These are phyloP conservation scores for Anthopleura xanthogrammica DNA, from an alignment of 92 coral and sea anemone genomes.

Conservation along the genomic window DNA sequence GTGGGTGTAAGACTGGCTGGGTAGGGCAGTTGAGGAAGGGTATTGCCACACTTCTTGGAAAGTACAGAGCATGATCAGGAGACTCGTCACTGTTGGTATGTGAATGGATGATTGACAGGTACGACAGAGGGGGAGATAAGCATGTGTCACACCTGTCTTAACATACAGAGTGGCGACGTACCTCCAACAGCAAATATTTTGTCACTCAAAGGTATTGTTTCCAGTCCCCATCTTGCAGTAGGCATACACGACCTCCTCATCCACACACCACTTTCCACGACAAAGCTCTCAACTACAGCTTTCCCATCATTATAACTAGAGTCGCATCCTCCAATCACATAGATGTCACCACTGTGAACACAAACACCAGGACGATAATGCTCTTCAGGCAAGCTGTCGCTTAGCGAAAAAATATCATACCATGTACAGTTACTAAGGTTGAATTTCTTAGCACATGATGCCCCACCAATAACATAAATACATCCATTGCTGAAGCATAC, in stretches of 20 bases:
- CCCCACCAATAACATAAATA: constrained; percentile 56
- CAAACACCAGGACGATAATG: constrained; percentile 63
- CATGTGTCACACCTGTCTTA: no score
- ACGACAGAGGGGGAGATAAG: no score
- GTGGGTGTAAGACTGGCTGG: no score
- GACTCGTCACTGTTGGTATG: no score
- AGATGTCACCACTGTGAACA: constrained; percentile 29
- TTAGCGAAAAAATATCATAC: neutral
- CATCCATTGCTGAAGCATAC: constrained; percentile 24
- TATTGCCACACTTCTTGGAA: no score
- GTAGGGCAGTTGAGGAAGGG: no score
- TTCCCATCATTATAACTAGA: constrained; percentile 37
- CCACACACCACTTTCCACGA: constrained; percentile 28
- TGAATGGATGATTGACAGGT: no score
- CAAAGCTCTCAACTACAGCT: constrained; percentile 35
- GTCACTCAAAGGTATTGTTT: constrained; percentile 33
- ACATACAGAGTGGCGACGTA: constrained; percentile 3
- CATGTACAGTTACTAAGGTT: neutral
- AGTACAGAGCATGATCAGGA: no score
- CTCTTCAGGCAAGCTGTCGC: neutral
- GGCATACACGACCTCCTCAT: constrained; percentile 28
- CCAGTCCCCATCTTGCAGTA: constrained; percentile 56
- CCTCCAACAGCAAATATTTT: constrained; percentile 65
- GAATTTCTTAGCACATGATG: constrained; percentile 29
- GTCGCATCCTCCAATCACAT: constrained; percentile 62